A percentile compares a stretch with the other conserved stretches of the same genome.
Evolutionary conservation across 2,113 vertebrate genomes (phyloP).

Genomic region (Scytalopus superciliaris): DNA sequence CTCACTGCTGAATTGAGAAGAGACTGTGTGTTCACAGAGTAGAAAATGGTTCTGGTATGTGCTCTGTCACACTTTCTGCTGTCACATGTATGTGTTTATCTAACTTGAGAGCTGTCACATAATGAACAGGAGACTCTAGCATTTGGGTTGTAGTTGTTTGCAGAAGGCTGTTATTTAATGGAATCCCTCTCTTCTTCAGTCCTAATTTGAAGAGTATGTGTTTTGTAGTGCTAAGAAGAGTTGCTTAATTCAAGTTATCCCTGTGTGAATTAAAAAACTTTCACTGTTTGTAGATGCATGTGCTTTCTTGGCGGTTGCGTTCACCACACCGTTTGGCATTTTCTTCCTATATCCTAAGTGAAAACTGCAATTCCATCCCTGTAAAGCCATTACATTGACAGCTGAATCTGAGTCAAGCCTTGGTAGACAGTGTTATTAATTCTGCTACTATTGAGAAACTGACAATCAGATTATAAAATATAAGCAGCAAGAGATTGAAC

Average conservation of each 20-base stretch:
- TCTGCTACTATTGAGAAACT: not conserved
- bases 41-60: not conserved
- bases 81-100: accelerated
- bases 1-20: not conserved
- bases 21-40: not conserved
- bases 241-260: constrained; percentile 4
- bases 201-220: constrained; percentile 26
- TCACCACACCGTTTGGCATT: constrained; percentile 48
- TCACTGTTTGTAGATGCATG: constrained; percentile 20
- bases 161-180: not conserved
- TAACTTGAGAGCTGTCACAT: not conserved
- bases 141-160: not conserved
- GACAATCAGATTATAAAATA: not conserved
- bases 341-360: constrained; percentile 28
- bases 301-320: constrained; percentile 51
- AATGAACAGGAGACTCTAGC: not conserved
- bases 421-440: not conserved
- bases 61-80: not conserved
- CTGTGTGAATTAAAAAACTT: not conserved
- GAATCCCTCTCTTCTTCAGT: not conserved
- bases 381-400: constrained; percentile 26
- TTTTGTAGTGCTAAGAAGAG: constrained; percentile 51
- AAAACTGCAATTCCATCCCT: constrained; percentile 12
- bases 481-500: not conserved
- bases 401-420: constrained; percentile 16